These are phyloP conservation scores for Momotus momota DNA, from an alignment of 2,797 vertebrate species.

Conservation along the genomic window DNA sequence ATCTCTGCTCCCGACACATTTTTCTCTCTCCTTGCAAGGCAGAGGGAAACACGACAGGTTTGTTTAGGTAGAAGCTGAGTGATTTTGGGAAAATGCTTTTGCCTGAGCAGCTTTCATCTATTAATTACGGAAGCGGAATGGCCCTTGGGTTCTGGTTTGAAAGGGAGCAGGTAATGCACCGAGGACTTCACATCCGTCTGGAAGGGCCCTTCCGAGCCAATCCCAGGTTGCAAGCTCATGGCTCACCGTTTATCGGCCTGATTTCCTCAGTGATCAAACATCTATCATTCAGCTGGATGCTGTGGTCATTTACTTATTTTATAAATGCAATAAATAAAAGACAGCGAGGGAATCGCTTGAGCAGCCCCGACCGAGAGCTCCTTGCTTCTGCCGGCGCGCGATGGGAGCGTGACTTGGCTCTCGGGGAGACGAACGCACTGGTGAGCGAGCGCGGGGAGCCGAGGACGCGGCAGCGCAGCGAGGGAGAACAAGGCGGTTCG, in stretches of 20 bases:
- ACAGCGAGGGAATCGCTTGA: not conserved
- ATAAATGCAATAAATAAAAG: slow-evolving; percentile 9
- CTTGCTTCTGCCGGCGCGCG: not conserved
- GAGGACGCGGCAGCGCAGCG: not conserved
- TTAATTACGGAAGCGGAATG: slow-evolving; percentile 70
- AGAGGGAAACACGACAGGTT: slow-evolving; percentile 56
- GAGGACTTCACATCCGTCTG: slow-evolving; percentile 25
- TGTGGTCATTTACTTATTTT: slow-evolving; percentile 50
- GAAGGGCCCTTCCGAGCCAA: not conserved
- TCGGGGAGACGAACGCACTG: not conserved
- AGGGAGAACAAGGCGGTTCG: not conserved
- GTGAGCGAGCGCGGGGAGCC: not conserved
- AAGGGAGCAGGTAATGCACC: not conserved
- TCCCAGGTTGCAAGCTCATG: not conserved
- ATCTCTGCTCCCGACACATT: slow-evolving; percentile 65
- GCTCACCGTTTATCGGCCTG: slow-evolving; percentile 47
- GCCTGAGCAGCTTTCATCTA: slow-evolving; percentile 40
- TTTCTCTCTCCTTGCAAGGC: slow-evolving; percentile 55
- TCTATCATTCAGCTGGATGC: slow-evolving; percentile 46
- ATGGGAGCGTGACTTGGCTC: not conserved
- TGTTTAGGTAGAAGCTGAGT: slow-evolving; percentile 52
- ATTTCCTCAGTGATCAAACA: slow-evolving; percentile 62
- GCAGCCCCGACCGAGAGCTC: not conserved
- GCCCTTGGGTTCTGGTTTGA: slow-evolving; percentile 43
- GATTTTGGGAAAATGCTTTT: slow-evolving; percentile 66